Percentiles rank a stretch among this genome's conserved stretches.
phyloP scores from a whole-genome alignment of 2,113 vertebrate genomes.

The Ictalurus furcatus region DNA sequence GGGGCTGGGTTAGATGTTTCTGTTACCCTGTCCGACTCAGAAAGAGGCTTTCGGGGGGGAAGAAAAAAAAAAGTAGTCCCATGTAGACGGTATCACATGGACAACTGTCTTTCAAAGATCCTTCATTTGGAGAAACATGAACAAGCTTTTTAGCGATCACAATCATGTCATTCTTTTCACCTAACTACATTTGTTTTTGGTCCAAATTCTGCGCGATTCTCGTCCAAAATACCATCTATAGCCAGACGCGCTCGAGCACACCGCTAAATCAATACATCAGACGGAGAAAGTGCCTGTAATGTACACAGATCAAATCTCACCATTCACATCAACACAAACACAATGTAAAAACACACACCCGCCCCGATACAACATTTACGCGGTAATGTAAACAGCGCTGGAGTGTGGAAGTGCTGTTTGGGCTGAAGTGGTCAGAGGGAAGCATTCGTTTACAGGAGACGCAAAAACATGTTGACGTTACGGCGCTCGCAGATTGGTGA shows the following conservation, averaged over 20 bases:
- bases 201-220: neutral
- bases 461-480: slow-evolving; percentile 10
- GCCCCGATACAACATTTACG: slow-evolving; percentile 61
- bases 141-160: neutral
- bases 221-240: neutral
- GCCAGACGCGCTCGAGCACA: neutral
- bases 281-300: slow-evolving; percentile 44
- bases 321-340: slow-evolving; percentile 52
- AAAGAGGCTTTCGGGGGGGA: neutral
- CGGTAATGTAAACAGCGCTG: slow-evolving; percentile 51
- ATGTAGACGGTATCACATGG: neutral
- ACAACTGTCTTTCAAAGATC: neutral
- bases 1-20: neutral
- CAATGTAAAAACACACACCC: slow-evolving; percentile 56
- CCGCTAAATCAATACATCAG: slow-evolving; percentile 59
- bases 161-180: neutral
- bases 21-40: neutral
- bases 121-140: neutral
- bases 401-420: slow-evolving; percentile 55
- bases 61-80: neutral
- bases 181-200: neutral
- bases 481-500: neutral
- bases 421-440: slow-evolving; percentile 50
- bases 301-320: slow-evolving; percentile 41
- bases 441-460: slow-evolving; percentile 26